A percentile compares a stretch with the other conserved stretches of the same genome.
phyloP scores from a whole-genome alignment of 53 echinoderm and acorn worm species.

The Mesocentrotus franciscanus region DNA sequence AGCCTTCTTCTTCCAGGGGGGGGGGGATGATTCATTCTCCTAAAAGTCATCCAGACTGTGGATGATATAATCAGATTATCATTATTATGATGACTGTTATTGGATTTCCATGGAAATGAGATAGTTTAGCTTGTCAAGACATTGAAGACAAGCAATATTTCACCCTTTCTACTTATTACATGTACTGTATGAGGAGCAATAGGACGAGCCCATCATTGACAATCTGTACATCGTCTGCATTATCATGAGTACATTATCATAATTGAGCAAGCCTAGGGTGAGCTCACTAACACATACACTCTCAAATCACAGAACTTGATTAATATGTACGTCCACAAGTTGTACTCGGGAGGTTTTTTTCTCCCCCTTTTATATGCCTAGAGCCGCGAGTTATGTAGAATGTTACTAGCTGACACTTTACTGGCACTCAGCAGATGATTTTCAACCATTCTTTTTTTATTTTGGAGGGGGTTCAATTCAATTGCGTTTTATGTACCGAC shows the following conservation, averaged over 20 bases:
- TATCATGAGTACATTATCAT: slow-evolving; percentile 8
- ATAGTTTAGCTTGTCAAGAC: not conserved
- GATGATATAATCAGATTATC: not conserved
- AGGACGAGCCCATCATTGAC: not conserved
- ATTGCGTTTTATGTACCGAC: too few species aligned
- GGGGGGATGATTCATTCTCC: too few species aligned
- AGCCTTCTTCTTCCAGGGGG: too few species aligned
- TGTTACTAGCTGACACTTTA: too few species aligned
- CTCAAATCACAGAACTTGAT: not conserved
- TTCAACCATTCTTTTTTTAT: too few species aligned
- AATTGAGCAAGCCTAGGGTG: not conserved
- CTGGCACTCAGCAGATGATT: too few species aligned
- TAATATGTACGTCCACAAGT: too few species aligned
- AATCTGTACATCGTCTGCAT: not conserved
- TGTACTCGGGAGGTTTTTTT: too few species aligned
- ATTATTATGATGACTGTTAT: not conserved
- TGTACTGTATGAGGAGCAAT: not conserved
- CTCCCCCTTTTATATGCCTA: too few species aligned
- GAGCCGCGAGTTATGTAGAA: too few species aligned
- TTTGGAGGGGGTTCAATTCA: too few species aligned
- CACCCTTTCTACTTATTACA: not conserved
- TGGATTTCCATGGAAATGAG: not conserved
- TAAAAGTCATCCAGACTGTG: too few species aligned
- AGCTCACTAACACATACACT: not conserved
- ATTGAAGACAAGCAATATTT: not conserved